Conservation (phyloP, 2,113 vertebrate species). For the Xiphophorus maculatus region DNA sequence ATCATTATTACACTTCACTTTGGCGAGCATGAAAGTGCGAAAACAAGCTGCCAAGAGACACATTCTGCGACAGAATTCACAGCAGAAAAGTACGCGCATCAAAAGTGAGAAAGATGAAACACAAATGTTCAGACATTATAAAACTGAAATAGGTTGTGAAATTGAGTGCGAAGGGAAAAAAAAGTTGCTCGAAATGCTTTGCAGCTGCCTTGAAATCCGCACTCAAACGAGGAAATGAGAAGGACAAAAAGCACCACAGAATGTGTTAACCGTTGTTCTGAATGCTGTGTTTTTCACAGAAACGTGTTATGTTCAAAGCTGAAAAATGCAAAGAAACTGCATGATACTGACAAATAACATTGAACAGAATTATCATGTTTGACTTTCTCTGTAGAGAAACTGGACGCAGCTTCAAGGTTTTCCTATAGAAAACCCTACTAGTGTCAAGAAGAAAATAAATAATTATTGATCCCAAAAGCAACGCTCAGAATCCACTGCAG, state of each 20-base stretch:
- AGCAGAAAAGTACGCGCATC: constrained; percentile 41
- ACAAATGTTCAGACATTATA: constrained; percentile 58
- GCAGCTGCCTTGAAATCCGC: constrained; percentile 26
- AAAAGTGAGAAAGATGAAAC: constrained; percentile 56
- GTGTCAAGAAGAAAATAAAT: not conserved
- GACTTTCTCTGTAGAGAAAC: not conserved
- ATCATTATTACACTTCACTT: constrained; percentile 32
- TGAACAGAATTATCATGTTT: not conserved
- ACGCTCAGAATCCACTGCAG: too few species aligned
- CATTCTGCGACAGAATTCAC: constrained; percentile 49
- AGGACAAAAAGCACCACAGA: constrained; percentile 12
- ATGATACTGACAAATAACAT: not conserved
- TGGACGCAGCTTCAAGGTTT: not conserved
- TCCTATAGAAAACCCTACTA: not conserved
- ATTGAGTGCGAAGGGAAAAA: constrained; percentile 40
- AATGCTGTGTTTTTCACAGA: not conserved
- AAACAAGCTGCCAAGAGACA: constrained; percentile 50
- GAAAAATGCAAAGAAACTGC: not conserved
- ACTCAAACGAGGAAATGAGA: constrained; percentile 11
- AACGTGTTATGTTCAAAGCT: not conserved
- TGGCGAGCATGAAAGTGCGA: constrained; percentile 49
- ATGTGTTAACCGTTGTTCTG: constrained; percentile 3
- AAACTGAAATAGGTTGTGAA: constrained; percentile 47
- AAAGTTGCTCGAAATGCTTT: constrained; percentile 10
- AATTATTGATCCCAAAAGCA: not conserved